A percentile compares a stretch with the other conserved stretches of the same genome.
Evolutionary conservation across 2,888 invertebrate genomes (phyloP).

Genomic region (Eubasilissa splendida): DNA sequence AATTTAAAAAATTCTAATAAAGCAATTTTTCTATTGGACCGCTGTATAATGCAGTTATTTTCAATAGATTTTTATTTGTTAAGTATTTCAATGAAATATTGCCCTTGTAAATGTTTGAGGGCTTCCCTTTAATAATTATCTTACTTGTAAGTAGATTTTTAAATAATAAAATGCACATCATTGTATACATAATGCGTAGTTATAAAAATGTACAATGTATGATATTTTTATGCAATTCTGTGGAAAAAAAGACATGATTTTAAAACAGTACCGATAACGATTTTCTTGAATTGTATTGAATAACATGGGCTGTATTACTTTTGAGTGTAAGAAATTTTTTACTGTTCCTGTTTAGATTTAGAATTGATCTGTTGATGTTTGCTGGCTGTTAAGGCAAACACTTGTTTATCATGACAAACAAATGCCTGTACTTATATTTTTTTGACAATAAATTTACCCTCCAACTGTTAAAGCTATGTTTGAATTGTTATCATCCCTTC

Average conservation of each 20-base stretch:
- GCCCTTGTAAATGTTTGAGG: not conserved
- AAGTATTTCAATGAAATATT: not conserved
- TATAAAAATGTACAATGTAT: not conserved
- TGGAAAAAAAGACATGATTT: constrained; percentile 12
- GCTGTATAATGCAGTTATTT: too few relatives aligned
- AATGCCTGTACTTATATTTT: constrained; percentile 51
- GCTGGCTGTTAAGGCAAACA: not conserved
- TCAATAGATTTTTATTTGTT: not conserved
- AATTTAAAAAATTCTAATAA: too few relatives aligned
- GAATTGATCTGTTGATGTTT: constrained; percentile 2
- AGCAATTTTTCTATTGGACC: too few relatives aligned
- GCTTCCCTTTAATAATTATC: constrained; percentile 19
- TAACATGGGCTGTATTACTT: constrained; percentile 44
- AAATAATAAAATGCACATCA: constrained; percentile 21
- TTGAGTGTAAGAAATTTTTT: constrained; percentile 47
- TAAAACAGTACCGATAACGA: not conserved
- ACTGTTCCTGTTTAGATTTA: constrained; percentile 19
- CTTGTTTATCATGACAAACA: constrained; percentile 18
- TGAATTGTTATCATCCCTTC: not conserved
- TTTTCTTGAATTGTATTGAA: constrained; percentile 21
- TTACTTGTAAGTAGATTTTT: not conserved
- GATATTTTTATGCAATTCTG: constrained; percentile 21
- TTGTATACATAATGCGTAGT: not conserved
- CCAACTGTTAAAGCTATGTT: not conserved
- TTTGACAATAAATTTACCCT: constrained; percentile 56